Evolutionary conservation across 2,797 vertebrate genomes (phyloP).

Genomic region (Coreius guichenoti): DNA sequence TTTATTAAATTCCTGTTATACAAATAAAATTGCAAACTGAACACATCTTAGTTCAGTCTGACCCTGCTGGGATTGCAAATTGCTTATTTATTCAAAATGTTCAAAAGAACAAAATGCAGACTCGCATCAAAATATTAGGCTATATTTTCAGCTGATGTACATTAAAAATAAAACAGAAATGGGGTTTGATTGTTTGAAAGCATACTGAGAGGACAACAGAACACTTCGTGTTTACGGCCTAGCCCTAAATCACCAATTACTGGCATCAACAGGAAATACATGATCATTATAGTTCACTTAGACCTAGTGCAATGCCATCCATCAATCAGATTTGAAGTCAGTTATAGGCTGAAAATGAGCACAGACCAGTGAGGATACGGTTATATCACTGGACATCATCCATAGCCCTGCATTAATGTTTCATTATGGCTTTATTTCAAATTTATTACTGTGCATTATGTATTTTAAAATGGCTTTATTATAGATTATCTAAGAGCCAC

Average conservation of each 20-base stretch:
- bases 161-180: constrained; percentile 10
- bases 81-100: not conserved
- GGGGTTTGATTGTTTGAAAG: constrained; percentile 17
- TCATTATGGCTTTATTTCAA: constrained; percentile 11
- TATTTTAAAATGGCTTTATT: constrained; percentile 7
- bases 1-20: not conserved
- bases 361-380: not conserved
- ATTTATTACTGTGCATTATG: constrained; percentile 18
- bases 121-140: not conserved
- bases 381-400: not conserved
- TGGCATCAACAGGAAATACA: constrained; percentile 39
- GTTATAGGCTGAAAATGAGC: constrained; percentile 20
- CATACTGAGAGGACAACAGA: not conserved
- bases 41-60: not conserved
- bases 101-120: not conserved
- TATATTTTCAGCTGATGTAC: constrained; percentile 6
- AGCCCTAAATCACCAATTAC: constrained; percentile 41
- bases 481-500: not conserved
- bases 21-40: not conserved
- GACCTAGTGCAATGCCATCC: constrained; percentile 33
- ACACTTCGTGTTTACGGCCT: constrained; percentile 19
- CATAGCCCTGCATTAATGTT: constrained; percentile 4
- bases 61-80: not conserved
- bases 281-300: constrained; percentile 48
- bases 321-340: constrained; percentile 42